Evolutionary conservation across 2,888 invertebrate species (phyloP), one percentile per base, ranked within the genome.

Genomic region (Heteromurus nitidus): DNA sequence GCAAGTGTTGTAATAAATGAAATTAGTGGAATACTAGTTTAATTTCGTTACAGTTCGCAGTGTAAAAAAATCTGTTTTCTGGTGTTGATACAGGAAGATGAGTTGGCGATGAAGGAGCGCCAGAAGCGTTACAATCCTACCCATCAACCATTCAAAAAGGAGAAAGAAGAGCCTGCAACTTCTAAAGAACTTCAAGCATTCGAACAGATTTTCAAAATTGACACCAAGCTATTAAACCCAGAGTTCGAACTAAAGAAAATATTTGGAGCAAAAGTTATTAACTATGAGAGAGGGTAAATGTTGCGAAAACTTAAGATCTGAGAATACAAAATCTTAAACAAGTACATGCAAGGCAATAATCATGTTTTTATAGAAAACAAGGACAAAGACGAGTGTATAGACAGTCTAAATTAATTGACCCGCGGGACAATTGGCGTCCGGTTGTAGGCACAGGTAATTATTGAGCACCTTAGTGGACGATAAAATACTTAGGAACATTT

Each of bases 201-300:
- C 60, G 84, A 92, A 86, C 90, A 91, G 55, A 89, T 93, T 42
- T 89, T 95, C 11, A 90, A 89, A 67, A 91, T 94, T 28, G 93
- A 94, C 84, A 91, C 92, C 84, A 93, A 93, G 88, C 91, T 94
- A 89, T 90, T 95, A 24, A 95, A 95, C 90, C 93, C 94, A 13
- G 93, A 94, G 85, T 94, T 94, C 90, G 95, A 95, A 90, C 91
- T 95, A 88, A 93, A 94, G 83, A 92, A 93, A 88, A 94, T 95
- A 88, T 95, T 95, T 91, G 95, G 95, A 24, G 93, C 93, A 22
- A 93, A 93, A 89, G 93, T 94, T 72, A 92, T 95, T 24, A 94
- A 93, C 89, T 91, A 92, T 72, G 94, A 94, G 88, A 90, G 90
- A 83, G 90, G 88, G 91, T 91, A 87, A 86, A 75, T 5, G 30